These are phyloP conservation scores for Plodia interpunctella DNA, from an alignment of 1,140 invertebrate species.

Conservation along the genomic window DNA sequence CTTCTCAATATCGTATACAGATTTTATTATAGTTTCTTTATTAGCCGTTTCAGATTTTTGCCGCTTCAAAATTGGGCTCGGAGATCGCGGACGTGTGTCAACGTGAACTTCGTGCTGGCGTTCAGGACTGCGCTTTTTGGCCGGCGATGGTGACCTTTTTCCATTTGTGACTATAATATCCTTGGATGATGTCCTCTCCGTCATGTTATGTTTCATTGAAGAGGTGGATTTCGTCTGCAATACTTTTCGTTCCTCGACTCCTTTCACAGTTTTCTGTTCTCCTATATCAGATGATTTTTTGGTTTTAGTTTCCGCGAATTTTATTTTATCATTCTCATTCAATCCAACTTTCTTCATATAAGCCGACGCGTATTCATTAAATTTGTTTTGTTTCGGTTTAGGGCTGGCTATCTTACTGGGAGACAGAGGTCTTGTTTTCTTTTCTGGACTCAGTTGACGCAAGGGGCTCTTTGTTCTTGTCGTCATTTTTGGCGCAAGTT, in stretches of 20 bases:
- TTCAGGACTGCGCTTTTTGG: slow-evolving; percentile 34
- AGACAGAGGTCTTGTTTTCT: slow-evolving; percentile 48
- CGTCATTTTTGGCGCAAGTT: slow-evolving; percentile 31
- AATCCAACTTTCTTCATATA: slow-evolving; percentile 73
- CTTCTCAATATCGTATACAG: slow-evolving; percentile 51
- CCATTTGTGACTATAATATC: slow-evolving; percentile 45
- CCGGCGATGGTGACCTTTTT: slow-evolving; percentile 55
- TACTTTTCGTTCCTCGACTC: slow-evolving; percentile 29
- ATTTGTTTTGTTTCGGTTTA: slow-evolving; percentile 58
- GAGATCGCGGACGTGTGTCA: slow-evolving; percentile 31
- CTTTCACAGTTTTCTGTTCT: slow-evolving; percentile 27
- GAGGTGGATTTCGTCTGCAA: slow-evolving; percentile 29
- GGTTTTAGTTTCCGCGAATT: slow-evolving; percentile 30
- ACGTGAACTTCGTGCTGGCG: slow-evolving; percentile 20
- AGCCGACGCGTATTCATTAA: slow-evolving; percentile 71
- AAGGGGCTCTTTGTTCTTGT: slow-evolving; percentile 39
- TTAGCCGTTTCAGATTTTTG: slow-evolving; percentile 30
- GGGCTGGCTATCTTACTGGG: slow-evolving; percentile 44
- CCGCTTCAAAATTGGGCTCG: slow-evolving; percentile 46
- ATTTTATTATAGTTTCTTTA: slow-evolving; percentile 59
- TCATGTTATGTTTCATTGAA: slow-evolving; percentile 26
- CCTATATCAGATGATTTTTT: slow-evolving; percentile 32
- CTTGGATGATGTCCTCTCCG: slow-evolving; percentile 44
- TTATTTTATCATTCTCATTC: slow-evolving; percentile 46
- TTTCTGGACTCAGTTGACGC: slow-evolving; percentile 52